phyloP scores from a whole-genome alignment of 2,888 invertebrate species.

The Temnothorax unifasciatus region DNA sequence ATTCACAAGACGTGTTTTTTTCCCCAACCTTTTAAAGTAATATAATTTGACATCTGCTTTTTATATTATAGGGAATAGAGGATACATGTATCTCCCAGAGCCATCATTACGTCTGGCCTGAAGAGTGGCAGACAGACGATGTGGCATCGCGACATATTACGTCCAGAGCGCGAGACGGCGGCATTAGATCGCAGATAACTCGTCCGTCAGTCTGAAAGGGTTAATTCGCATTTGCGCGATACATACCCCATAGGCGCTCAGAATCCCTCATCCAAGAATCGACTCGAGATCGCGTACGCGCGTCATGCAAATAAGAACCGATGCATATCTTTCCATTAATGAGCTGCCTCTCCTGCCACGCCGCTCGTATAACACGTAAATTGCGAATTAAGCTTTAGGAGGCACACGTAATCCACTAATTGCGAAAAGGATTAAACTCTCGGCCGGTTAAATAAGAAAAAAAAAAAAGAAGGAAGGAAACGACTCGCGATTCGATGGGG shows the following conservation, averaged over 20 bases:
- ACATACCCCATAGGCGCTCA: slow-evolving; percentile 24
- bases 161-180: slow-evolving; percentile 7
- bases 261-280: slow-evolving; percentile 41
- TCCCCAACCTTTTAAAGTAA: not conserved
- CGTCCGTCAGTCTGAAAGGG: slow-evolving; percentile 32
- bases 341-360: slow-evolving; percentile 7
- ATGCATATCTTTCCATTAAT: slow-evolving; percentile 50
- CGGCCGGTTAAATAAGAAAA: not conserved
- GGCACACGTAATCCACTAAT: slow-evolving; percentile 44
- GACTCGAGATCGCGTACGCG: slow-evolving; percentile 29
- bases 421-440: slow-evolving; percentile 26
- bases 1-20: not conserved
- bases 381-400: slow-evolving; percentile 42
- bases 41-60: slow-evolving; percentile 8
- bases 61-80: not conserved
- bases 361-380: slow-evolving; percentile 33
- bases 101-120: slow-evolving; percentile 10
- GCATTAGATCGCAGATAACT: slow-evolving; percentile 49
- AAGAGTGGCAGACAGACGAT: slow-evolving; percentile 29
- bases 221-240: slow-evolving; percentile 52
- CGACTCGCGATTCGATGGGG: slow-evolving; percentile 26
- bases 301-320: slow-evolving; percentile 53
- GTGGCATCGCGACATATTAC: slow-evolving; percentile 30
- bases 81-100: not conserved
- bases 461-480: not conserved